Conservation (phyloP, 1,140 invertebrate genomes). For the Nasonia vitripennis region DNA sequence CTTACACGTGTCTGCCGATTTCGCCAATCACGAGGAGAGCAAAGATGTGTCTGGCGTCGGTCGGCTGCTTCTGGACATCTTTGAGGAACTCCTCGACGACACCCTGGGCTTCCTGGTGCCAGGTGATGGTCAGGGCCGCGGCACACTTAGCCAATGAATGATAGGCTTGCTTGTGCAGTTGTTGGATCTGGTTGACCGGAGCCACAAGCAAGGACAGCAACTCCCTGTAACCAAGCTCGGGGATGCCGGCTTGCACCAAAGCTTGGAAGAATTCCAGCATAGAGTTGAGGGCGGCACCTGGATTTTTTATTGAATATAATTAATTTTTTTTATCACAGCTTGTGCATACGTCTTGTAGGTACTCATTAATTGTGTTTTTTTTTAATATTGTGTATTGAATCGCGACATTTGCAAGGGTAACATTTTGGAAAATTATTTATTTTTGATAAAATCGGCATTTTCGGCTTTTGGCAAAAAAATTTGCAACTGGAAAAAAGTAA, state of each 20-base stretch:
- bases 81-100: constrained; percentile 91
- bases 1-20: constrained; percentile 94
- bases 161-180: constrained; percentile 85
- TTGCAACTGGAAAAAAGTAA: not conserved
- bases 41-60: constrained; percentile 93
- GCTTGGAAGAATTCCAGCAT: constrained; percentile 95
- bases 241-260: constrained; percentile 86
- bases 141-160: constrained; percentile 97
- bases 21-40: constrained; percentile 95
- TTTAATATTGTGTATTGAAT: too few relatives aligned
- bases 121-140: constrained; percentile 90
- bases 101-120: constrained; percentile 82
- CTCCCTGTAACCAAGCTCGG: constrained; percentile 87
- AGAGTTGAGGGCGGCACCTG: constrained; percentile 89
- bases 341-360: too few relatives aligned
- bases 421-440: too few relatives aligned
- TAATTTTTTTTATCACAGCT: too few relatives aligned
- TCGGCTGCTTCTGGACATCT: constrained; percentile 84
- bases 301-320: not conserved
- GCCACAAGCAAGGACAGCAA: constrained; percentile 84
- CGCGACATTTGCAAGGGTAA: too few relatives aligned
- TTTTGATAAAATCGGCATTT: too few relatives aligned
- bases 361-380: too few relatives aligned
- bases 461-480: too few relatives aligned
- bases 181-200: constrained; percentile 72